These are phyloP conservation scores for Pyxicephalus adspersus DNA, from an alignment of 2,113 vertebrate species.

Conservation along the genomic window DNA sequence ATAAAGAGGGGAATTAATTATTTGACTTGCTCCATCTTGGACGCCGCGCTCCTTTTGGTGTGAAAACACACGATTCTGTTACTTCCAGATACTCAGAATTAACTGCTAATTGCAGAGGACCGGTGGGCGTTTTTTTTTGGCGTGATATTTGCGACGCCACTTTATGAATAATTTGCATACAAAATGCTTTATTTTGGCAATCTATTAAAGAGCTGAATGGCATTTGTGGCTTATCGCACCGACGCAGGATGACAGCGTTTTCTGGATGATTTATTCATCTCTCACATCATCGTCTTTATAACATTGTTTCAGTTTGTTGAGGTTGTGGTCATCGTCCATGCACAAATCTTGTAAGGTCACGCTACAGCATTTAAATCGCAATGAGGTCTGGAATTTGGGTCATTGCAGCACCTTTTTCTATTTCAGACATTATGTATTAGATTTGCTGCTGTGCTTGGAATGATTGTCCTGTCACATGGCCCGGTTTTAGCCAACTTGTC, in stretches of 20 bases:
- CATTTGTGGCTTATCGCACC: slow-evolving; percentile 98
- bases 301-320: too few species aligned
- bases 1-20: slow-evolving; percentile 19
- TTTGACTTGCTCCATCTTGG: not conserved
- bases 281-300: too few species aligned
- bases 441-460: too few species aligned
- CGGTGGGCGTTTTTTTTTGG: slow-evolving; percentile 78
- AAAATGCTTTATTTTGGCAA: slow-evolving; percentile 99
- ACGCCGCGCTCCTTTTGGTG: not conserved
- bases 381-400: too few species aligned
- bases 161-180: slow-evolving; percentile 99
- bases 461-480: too few species aligned
- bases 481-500: too few species aligned
- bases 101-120: slow-evolving; percentile 98
- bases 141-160: slow-evolving; percentile 97
- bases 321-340: too few species aligned
- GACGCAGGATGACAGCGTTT: slow-evolving; percentile 97
- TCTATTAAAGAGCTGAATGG: slow-evolving; percentile 99
- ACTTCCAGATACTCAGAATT: slow-evolving; percentile 83
- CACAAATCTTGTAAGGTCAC: too few species aligned
- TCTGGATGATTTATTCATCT: too few species aligned
- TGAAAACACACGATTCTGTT: slow-evolving; percentile 65
- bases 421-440: too few species aligned
- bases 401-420: too few species aligned
- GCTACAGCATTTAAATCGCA: too few species aligned